phyloP scores from a whole-genome alignment of 2,888 invertebrate genomes.

The Plutella xylostella region DNA sequence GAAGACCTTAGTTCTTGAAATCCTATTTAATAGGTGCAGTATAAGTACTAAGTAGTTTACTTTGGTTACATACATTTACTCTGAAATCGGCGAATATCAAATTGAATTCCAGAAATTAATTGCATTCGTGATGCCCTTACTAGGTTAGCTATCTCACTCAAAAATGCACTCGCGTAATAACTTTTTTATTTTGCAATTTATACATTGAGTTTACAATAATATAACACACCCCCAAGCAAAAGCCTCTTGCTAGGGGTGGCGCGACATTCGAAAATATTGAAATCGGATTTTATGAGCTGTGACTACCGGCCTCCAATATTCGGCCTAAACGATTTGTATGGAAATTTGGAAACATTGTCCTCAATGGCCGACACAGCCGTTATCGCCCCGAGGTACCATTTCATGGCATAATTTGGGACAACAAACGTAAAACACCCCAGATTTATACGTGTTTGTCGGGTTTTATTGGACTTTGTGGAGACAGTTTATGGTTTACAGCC shows the following conservation, averaged over 20 bases:
- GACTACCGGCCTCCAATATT: conserved; percentile 26
- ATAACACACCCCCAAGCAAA: conserved; percentile 2
- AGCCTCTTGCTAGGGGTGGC: conserved; percentile 21
- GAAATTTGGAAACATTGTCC: conserved; percentile 53
- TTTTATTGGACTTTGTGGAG: conserved; percentile 57
- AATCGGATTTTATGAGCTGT: conserved; percentile 65
- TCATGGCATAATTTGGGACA: conserved; percentile 63
- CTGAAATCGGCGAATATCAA: too few relatives aligned
- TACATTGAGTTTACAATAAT: too few relatives aligned
- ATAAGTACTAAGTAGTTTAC: too few relatives aligned
- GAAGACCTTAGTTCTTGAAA: too few relatives aligned
- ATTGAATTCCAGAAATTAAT: too few relatives aligned
- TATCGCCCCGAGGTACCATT: conserved; percentile 46
- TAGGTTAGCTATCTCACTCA: too few relatives aligned
- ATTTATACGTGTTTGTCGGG: conserved; percentile 54
- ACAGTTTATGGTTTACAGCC: conserved; percentile 39
- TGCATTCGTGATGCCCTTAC: too few relatives aligned
- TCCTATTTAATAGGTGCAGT: too few relatives aligned
- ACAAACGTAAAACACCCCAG: conserved; percentile 48
- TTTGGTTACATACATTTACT: too few relatives aligned
- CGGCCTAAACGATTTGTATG: conserved; percentile 62
- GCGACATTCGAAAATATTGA: conserved; percentile 49
- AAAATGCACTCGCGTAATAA: too few relatives aligned
- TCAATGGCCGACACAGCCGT: conserved; percentile 32
- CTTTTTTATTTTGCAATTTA: too few relatives aligned